A percentile compares a stretch with the other conserved stretches of the same genome.
Conservation (phyloP, 2,888 invertebrate genomes). For the Bombylius major region DNA sequence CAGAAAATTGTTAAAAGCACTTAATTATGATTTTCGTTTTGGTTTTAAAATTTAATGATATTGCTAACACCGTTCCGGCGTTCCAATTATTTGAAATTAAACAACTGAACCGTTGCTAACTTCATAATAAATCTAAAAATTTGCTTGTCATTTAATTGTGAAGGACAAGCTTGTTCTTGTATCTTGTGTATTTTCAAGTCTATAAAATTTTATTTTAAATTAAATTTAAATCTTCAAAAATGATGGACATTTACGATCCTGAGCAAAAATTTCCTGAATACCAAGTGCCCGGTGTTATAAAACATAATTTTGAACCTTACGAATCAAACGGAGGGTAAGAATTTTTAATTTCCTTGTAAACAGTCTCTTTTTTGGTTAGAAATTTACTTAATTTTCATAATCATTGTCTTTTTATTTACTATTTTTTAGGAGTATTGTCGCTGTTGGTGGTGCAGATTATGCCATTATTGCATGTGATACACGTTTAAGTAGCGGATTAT, state of each 20-base stretch:
- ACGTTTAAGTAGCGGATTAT: constrained; percentile 80
- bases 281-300: constrained; percentile 34
- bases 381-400: too few species aligned
- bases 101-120: too few species aligned
- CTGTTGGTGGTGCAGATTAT: constrained; percentile 91
- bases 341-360: neutral
- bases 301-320: constrained; percentile 51
- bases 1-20: too few species aligned
- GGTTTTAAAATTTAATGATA: too few species aligned
- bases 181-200: too few species aligned
- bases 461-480: constrained; percentile 93
- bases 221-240: neutral
- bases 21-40: too few species aligned
- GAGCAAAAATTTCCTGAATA: constrained; percentile 30
- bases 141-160: too few species aligned
- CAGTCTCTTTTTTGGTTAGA: neutral
- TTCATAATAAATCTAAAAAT: too few species aligned
- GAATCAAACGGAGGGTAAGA: constrained; percentile 66
- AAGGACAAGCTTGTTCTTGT: too few species aligned
- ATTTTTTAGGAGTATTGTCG: constrained; percentile 72
- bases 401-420: neutral
- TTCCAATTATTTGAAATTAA: too few species aligned
- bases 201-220: too few species aligned
- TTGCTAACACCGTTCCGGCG: too few species aligned
- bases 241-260: neutral